These are phyloP conservation scores for Falcaria lacertinaria DNA, from an alignment of 2,888 invertebrate species.

Conservation along the genomic window DNA sequence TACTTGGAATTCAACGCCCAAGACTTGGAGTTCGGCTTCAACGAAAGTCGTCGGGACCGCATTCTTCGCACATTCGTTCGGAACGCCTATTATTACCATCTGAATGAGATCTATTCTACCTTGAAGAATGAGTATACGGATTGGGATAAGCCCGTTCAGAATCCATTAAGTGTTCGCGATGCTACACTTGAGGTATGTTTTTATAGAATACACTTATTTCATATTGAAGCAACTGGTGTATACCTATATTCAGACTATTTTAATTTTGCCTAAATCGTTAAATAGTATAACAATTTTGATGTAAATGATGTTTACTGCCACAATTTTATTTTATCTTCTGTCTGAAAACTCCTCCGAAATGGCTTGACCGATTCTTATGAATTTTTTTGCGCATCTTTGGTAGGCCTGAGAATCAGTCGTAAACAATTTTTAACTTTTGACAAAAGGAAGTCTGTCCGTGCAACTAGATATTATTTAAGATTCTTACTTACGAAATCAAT, in stretches of 20 bases:
- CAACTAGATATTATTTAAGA: too few species aligned
- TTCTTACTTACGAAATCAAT: too few species aligned
- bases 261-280: not conserved
- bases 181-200: slow-evolving; percentile 84
- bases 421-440: too few species aligned
- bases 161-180: slow-evolving; percentile 91
- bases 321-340: too few species aligned
- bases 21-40: slow-evolving; percentile 94
- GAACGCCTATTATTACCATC: slow-evolving; percentile 96
- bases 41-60: slow-evolving; percentile 91
- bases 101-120: slow-evolving; percentile 96
- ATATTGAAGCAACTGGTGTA: not conserved
- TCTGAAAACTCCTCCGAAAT: too few species aligned
- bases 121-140: slow-evolving; percentile 97
- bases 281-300: too few species aligned
- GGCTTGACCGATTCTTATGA: too few species aligned
- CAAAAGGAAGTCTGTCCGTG: too few species aligned
- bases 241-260: not conserved
- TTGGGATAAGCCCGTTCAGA: slow-evolving; percentile 94
- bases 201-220: not conserved
- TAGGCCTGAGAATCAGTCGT: too few species aligned
- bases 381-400: too few species aligned
- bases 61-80: slow-evolving; percentile 95
- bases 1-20: slow-evolving; percentile 90
- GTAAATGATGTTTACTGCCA: too few species aligned